A percentile compares a stretch with the other conserved stretches of the same genome.
These are phyloP conservation scores for Furcifer pardalis DNA, from an alignment of 2,797 vertebrate genomes.

Conservation along the genomic window DNA sequence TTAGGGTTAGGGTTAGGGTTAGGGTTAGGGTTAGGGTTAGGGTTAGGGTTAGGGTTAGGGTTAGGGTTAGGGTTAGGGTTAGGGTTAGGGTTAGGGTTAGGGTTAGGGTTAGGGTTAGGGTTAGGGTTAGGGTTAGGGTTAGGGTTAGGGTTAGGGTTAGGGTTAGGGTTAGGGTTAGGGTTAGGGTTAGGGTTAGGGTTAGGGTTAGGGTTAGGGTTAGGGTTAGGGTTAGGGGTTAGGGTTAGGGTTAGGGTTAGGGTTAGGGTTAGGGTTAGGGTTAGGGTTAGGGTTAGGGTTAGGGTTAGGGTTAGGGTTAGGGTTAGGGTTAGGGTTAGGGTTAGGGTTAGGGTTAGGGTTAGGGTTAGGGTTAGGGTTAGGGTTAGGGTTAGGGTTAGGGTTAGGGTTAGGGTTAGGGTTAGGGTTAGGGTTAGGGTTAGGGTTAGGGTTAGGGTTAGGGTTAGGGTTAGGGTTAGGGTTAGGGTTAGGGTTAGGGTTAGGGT, in stretches of 20 bases:
- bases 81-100: slow-evolving; percentile 24
- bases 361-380: neutral
- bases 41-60: slow-evolving; percentile 23
- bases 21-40: slow-evolving; percentile 27
- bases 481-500: no score
- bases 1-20: slow-evolving; percentile 26
- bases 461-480: no score
- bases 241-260: slow-evolving; percentile 14
- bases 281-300: neutral
- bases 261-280: slow-evolving; percentile 23
- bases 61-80: slow-evolving; percentile 26
- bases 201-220: slow-evolving; percentile 1
- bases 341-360: slow-evolving; percentile 9
- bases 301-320: neutral
- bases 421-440: no score
- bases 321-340: slow-evolving; percentile 6
- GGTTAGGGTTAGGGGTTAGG: slow-evolving; percentile 12
- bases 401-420: no score
- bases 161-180: neutral
- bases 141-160: slow-evolving; percentile 4
- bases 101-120: neutral
- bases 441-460: no score
- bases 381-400: no score
- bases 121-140: no score
- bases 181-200: neutral